phyloP scores from a whole-genome alignment of 2,113 vertebrate species.

The Crotalus helleri region DNA sequence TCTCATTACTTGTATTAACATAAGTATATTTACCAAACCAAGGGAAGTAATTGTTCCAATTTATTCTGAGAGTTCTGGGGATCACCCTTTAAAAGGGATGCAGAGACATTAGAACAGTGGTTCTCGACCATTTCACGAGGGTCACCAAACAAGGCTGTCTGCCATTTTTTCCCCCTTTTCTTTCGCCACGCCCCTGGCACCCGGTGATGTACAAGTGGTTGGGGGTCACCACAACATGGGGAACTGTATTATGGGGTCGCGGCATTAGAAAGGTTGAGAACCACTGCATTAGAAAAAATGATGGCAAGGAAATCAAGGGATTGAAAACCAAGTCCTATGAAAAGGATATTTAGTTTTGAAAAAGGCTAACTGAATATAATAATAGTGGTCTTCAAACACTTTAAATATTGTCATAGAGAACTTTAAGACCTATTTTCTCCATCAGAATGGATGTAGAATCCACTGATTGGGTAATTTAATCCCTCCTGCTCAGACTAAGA shows the following conservation, averaged over 20 bases:
- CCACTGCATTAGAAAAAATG: background rate
- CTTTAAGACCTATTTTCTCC: background rate
- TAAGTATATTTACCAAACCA: background rate
- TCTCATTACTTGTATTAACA: background rate
- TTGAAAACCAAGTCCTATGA: background rate
- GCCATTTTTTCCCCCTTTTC: no score
- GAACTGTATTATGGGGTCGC: no score
- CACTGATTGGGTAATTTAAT: no score
- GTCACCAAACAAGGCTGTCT: no score
- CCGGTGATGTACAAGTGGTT: no score
- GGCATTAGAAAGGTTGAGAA: no score
- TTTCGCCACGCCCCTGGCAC: no score
- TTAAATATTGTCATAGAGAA: background rate
- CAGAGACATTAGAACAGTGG: background rate
- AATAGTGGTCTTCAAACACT: background rate
- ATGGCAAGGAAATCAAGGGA: background rate
- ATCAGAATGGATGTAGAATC: no score
- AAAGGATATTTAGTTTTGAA: background rate
- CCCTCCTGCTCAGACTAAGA: no score
- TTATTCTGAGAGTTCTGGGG: background rate
- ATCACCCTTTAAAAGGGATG: background rate
- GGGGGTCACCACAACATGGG: no score
- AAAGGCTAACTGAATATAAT: background rate
- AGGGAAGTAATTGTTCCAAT: background rate
- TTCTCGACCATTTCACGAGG: no score